Evolutionary conservation across 2,888 invertebrate genomes (phyloP).

Genomic region (Disparrhopalites patrizii): DNA sequence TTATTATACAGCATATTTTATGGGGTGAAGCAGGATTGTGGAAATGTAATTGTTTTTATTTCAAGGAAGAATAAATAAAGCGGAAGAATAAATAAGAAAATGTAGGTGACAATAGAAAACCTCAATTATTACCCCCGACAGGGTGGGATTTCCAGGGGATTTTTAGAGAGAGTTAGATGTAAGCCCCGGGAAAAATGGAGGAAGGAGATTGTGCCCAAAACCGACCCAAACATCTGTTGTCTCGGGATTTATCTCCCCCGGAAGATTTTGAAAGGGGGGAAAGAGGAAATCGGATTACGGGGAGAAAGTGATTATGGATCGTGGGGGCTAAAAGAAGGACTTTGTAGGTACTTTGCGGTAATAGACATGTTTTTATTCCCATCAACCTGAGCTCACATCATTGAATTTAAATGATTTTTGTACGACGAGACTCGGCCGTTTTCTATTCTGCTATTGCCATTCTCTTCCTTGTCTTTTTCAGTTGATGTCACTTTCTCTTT

Average conservation of each 20-base stretch:
- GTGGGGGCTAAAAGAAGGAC: background rate
- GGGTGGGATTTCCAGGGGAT: too few relatives aligned
- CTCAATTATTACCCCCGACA: too few relatives aligned
- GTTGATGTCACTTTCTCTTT: too few relatives aligned
- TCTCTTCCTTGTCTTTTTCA: too few relatives aligned
- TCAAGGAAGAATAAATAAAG: too few relatives aligned
- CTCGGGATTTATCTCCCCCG: background rate
- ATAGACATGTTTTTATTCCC: background rate
- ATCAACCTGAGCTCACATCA: background rate
- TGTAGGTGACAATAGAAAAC: background rate
- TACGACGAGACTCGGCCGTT: background rate
- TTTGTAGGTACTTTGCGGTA: background rate
- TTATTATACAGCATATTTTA: too few relatives aligned
- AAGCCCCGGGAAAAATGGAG: background rate
- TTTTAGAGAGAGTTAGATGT: background rate
- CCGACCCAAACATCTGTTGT: background rate
- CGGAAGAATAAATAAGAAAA: background rate
- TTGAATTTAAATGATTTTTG: background rate
- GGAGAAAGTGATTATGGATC: constrained; percentile 21
- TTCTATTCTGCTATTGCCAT: too few relatives aligned
- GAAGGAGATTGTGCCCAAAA: background rate
- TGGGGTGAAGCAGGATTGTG: too few relatives aligned
- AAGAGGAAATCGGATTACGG: constrained; percentile 30
- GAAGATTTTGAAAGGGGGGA: background rate
- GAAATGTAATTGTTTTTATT: too few relatives aligned